These are phyloP conservation scores for Ondatra zibethicus DNA, from an alignment of 2,113 vertebrate genomes.

Conservation along the genomic window DNA sequence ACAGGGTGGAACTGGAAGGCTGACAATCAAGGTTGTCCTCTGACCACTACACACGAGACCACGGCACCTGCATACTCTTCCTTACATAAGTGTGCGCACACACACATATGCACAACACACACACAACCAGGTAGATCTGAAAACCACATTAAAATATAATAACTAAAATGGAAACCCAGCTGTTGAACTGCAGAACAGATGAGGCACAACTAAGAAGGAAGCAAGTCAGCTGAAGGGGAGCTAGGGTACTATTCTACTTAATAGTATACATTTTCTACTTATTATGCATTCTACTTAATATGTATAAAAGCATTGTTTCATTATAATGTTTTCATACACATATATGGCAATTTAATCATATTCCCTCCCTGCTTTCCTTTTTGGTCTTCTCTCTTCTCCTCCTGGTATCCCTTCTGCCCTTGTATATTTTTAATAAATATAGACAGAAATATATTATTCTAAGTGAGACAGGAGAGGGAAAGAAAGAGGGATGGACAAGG, in stretches of 20 bases:
- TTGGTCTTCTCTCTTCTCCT: not conserved
- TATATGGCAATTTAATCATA: not conserved
- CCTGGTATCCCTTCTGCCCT: not conserved
- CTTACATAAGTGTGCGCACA: too few species aligned
- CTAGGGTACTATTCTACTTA: not conserved
- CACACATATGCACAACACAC: not conserved
- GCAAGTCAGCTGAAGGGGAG: not conserved
- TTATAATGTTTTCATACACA: not conserved
- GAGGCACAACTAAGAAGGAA: not conserved
- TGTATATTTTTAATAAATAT: not conserved
- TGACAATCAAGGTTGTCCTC: too few species aligned
- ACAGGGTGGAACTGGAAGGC: not conserved
- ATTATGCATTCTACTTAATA: too few species aligned
- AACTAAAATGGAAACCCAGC: not conserved
- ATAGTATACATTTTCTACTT: not conserved
- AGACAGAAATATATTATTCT: not conserved
- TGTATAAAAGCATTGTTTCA: not conserved
- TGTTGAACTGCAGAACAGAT: not conserved
- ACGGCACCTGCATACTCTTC: not conserved
- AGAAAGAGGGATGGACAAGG: not conserved
- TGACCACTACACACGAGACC: not conserved
- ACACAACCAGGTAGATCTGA: too few species aligned
- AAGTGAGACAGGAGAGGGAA: not conserved
- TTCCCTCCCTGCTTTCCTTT: not conserved
- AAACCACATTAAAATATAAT: not conserved